A percentile compares a stretch with the other conserved stretches of the same genome.
Conservation (phyloP, 2,113 vertebrate species). For the Cygnus atratus region DNA sequence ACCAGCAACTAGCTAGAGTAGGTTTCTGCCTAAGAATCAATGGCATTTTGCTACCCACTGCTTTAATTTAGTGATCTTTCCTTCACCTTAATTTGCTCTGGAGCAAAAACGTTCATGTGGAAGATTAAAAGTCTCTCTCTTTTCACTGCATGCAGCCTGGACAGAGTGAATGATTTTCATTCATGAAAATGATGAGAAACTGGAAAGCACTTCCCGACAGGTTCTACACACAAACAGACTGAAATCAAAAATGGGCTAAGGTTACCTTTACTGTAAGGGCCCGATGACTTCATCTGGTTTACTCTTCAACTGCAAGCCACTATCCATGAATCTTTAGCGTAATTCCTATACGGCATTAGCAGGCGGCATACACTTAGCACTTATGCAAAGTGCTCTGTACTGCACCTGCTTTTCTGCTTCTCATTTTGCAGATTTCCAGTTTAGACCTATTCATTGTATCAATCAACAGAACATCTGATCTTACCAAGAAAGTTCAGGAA, state of each 20-base stretch:
- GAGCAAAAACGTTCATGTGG: neutral
- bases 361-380: neutral
- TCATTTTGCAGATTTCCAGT: neutral
- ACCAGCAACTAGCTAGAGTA: neutral
- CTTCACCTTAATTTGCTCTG: neutral
- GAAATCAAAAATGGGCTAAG: neutral
- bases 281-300: neutral
- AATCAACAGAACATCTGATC: neutral
- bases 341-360: neutral
- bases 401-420: neutral
- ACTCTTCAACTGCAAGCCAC: neutral
- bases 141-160: neutral
- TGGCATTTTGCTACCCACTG: neutral
- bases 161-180: neutral
- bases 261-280: neutral
- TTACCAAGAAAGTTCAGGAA: conserved; percentile 6
- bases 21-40: neutral
- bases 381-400: neutral
- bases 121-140: neutral
- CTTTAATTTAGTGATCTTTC: neutral
- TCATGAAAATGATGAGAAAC: neutral
- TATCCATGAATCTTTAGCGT: neutral
- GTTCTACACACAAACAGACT: neutral
- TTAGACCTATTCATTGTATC: neutral
- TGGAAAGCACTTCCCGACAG: neutral